Base-by-base conservation (phyloP, 1,140 invertebrate genomes). In the Patella vulgata region DNA sequence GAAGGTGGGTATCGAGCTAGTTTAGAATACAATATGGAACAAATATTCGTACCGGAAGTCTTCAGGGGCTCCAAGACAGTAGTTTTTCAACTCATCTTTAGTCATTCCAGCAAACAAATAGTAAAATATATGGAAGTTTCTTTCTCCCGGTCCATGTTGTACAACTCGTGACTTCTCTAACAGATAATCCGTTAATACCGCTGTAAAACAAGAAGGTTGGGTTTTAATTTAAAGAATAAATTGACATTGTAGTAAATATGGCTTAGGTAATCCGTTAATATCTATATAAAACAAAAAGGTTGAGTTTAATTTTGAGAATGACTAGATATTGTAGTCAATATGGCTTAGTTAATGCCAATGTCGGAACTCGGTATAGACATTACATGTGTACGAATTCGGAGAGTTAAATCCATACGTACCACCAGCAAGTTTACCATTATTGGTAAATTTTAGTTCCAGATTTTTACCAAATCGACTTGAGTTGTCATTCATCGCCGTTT, bases 81-180 rank as follows among this genome's bases (percentile, higher is more conserved):
- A 79, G 23, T 61, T 54, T n/a, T 53, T 53, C 17, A 62, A 53
- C 57, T 81, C 74, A 8, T 71, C 62, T 12, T 59, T 17, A 17
- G 61, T 71, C 53, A 79, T 55, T 25, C 79, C 79, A 33, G 77
- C 88, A 39, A 98, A 82, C 36, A 98, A 81, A 82, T 96, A 94
- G 83, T 98, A 97, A 83, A 98, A 98, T 53, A 97, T 93, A 77
- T 98, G 96, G 85, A 97, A 98, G 82, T 96, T 97, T 46, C 94
- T 87, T 80, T 98, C 96, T 0, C 94, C 93, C 0, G 84, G 71
- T 62, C 89, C 90, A 79, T 97, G 95, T 76, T 90, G 89, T 19
- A 96, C 90, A 0, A 98, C 94, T 50, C 96, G 88, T 0, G 93
- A 95, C 78, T 97, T 97, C 85, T 98, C 96, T 67, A 98, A 84